phyloP scores from a whole-genome alignment of 2,888 invertebrate species.

The Polydrusus pterygomalis region DNA sequence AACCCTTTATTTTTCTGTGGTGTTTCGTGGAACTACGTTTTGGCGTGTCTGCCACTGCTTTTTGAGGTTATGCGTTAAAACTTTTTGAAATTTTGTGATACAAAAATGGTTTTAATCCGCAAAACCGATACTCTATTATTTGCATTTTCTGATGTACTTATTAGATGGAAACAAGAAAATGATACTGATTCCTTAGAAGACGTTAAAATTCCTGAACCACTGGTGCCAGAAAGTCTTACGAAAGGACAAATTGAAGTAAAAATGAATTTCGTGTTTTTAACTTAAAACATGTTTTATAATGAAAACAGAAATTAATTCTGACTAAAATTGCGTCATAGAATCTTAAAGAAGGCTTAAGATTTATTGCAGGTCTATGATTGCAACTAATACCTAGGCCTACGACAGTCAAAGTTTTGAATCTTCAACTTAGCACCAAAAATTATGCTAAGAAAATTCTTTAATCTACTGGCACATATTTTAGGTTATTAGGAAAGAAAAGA shows the following conservation, averaged over 20 bases:
- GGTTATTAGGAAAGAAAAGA: constrained; percentile 34
- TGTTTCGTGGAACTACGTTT: too few relatives aligned
- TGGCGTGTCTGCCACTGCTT: too few relatives aligned
- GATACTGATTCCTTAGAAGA: background rate
- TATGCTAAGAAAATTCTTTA: background rate
- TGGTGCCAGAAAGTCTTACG: constrained; percentile 56
- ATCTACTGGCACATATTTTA: constrained; percentile 22
- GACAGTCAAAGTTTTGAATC: too few relatives aligned
- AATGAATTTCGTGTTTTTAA: background rate
- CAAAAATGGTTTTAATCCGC: constrained; percentile 18
- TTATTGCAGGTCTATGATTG: background rate
- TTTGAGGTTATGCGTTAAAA: background rate
- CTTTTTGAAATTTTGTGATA: background rate
- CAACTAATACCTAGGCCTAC: too few relatives aligned
- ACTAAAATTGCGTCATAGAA: too few relatives aligned
- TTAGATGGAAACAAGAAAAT: constrained; percentile 7
- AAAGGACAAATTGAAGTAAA: constrained; percentile 57
- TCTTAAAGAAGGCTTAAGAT: too few relatives aligned
- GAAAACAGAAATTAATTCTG: too few relatives aligned
- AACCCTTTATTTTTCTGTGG: too few relatives aligned
- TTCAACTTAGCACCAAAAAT: too few relatives aligned
- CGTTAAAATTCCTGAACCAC: constrained; percentile 55
- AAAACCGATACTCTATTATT: constrained; percentile 1
- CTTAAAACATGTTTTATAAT: too few relatives aligned
- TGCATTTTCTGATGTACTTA: background rate